Base-by-base conservation (phyloP, 1,140 invertebrate species). In the Gonatopus flavifemur region DNA sequence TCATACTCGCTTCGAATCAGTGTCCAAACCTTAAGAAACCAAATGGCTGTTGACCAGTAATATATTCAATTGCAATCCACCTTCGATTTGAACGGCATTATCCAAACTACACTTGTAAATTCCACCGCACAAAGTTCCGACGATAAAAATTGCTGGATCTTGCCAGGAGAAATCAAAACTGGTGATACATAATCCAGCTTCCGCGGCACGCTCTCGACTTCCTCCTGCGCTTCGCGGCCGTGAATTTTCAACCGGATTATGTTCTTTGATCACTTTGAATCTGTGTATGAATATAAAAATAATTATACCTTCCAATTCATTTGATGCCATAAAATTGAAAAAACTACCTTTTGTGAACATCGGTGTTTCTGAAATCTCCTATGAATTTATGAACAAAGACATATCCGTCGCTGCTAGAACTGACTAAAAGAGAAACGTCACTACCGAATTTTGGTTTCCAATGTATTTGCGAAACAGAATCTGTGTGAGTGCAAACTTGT, bases 121-220 rank as follows among this genome's bases (percentile, higher is more conserved):
- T 31, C 76, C 74, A 40, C 76, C 76, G 12, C 75, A 78, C 22
- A 75, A 49, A 39, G 75, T 76, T 9, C 76, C 77, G 28, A 72
- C 74, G 20, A 80, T 52, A 39, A 80, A 75, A 24, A 72, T 52
- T 15, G 53, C 60, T 0, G 59, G 45, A 52, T 76, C 62, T 37
- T 66, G 66, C 3, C 40, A 53, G 8, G 69, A 72, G 49, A 79
- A 78, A 51, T 78, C 72, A 15, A 78, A 72, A 36, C 68, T 65
- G 8, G 76, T 77, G 19, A 78, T 66, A 3, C 63, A 67, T 46
- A 78, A 59, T 43, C 76, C 76, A 25, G 70, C 64, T 49, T 77
- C 74, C 5, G 58, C 44, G 5, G 72, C 72, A n/a, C 72, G 63
- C 49, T 78, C 74, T 33, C 60, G 65, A 25, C 56, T 69, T 22